A percentile compares a stretch with the other conserved stretches of the same genome.
Evolutionary conservation across 2,797 vertebrate species (phyloP).

Genomic region (Acrossocheilus wenchowensis): DNA sequence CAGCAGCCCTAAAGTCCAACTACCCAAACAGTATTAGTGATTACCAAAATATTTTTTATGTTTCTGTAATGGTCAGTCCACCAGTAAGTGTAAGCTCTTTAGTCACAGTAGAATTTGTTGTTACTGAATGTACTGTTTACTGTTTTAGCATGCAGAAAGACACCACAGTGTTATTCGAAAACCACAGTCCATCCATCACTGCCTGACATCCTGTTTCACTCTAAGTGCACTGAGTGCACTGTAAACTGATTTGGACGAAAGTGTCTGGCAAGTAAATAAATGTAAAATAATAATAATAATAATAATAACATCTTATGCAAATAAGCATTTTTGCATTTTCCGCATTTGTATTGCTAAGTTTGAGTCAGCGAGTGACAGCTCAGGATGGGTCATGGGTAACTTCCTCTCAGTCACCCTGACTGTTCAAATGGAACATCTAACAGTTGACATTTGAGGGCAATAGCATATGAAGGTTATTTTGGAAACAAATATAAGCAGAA

Average conservation of each 20-base stretch:
- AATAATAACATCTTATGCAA: not conserved
- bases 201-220: conserved; percentile 57
- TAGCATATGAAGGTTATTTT: not conserved
- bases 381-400: conserved; percentile 1
- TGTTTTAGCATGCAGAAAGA: not conserved
- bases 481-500: not conserved
- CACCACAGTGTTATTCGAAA: not conserved
- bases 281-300: not conserved
- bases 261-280: not conserved
- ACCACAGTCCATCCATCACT: conserved; percentile 58
- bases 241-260: not conserved
- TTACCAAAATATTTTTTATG: too few relatives aligned
- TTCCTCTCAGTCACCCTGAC: not conserved
- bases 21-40: too few relatives aligned
- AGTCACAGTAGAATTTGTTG: not conserved
- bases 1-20: too few relatives aligned
- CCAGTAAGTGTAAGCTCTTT: not conserved
- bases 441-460: not conserved
- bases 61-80: too few relatives aligned
- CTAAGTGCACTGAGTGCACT: not conserved
- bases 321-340: not conserved
- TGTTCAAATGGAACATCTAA: conserved; percentile 7
- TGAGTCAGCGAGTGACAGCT: not conserved
- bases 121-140: too few relatives aligned
- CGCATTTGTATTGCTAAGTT: not conserved